Base-by-base conservation (phyloP, 1,140 invertebrate genomes). In the Drosophila subpulchrella region DNA sequence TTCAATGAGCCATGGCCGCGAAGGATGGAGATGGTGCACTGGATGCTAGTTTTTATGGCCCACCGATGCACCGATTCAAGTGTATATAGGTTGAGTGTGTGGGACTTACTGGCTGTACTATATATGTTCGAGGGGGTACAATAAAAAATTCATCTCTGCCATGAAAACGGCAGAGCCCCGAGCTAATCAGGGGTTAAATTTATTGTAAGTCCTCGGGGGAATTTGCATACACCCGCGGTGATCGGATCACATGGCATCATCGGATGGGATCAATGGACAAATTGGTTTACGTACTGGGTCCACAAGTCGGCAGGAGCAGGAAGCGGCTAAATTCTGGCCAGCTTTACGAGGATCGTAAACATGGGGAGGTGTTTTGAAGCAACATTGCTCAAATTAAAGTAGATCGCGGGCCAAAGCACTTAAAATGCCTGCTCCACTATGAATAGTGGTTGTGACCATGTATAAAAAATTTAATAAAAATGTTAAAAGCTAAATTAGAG, bases 181-280 rank as follows among this genome's bases (percentile, higher is more conserved):
- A 30, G 65, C 68, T 71, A 58, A 72, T 71, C 68, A 71, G 68
- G 46, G 38, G 30, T 57, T 36, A 58, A 48, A 72, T 72, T 72
- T 71, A 72, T 72, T 58, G 66, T 36, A 39, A 50, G 8, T 71
- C 30, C 44, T 11, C 27, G 47, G 66, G 13, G 13, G 41, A 47
- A 71, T 70, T 56, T 50, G 51, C 65, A 71, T 71, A 65, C 27
- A 13, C 34, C 44, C 44, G 42, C 27, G 2, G 15, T 27, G 50
- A 63, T 46, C 30, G 17, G 34, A 50, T 34, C 48, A 32, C 27
- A 50, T 50, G n/a, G 27, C 27, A 11, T 51, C 48, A 63, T 46
- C 50, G 32, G 48, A 17, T 17, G 50, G 51, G 36, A 63, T 47
- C 30, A 34, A 48, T 59, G 24, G 46, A 55, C 60, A 63, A 63